Conservation (phyloP, 2,797 vertebrate species). For the Poliocrania exsul region DNA sequence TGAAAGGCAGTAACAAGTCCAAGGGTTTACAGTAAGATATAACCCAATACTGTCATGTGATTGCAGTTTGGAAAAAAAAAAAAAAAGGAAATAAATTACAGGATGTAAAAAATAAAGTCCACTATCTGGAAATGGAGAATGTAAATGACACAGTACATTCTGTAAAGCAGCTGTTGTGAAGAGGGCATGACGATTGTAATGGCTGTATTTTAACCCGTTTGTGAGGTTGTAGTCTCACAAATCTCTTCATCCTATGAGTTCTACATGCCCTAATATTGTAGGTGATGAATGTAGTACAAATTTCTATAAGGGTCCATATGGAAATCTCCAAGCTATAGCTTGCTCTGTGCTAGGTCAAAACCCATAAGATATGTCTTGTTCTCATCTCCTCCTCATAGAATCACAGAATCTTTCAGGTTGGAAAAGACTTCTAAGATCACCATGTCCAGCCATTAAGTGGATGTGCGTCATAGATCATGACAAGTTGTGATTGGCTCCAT, state of each 20-base stretch:
- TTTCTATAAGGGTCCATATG: not conserved
- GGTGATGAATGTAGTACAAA: not conserved
- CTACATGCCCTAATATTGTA: accelerated
- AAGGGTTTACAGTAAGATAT: not conserved
- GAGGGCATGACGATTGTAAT: not conserved
- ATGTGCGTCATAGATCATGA: not conserved
- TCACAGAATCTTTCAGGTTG: accelerated
- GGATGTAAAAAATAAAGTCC: not conserved
- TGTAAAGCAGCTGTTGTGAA: accelerated
- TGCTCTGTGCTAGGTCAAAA: not conserved
- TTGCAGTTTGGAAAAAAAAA: not conserved
- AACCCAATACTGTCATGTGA: not conserved
- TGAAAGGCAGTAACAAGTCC: not conserved
- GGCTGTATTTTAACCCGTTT: not conserved
- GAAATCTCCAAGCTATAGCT: not conserved
- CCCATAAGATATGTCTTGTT: not conserved
- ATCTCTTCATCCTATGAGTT: not conserved
- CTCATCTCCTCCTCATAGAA: not conserved
- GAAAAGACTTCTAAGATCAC: not conserved
- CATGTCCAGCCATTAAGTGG: not conserved
- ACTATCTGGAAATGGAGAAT: not conserved
- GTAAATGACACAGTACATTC: not conserved
- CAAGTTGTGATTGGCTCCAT: not conserved
- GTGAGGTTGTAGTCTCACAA: not conserved
- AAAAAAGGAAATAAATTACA: not conserved